phyloP scores from a whole-genome alignment of 2,888 invertebrate species.

The Trissolcus japonicus region DNA sequence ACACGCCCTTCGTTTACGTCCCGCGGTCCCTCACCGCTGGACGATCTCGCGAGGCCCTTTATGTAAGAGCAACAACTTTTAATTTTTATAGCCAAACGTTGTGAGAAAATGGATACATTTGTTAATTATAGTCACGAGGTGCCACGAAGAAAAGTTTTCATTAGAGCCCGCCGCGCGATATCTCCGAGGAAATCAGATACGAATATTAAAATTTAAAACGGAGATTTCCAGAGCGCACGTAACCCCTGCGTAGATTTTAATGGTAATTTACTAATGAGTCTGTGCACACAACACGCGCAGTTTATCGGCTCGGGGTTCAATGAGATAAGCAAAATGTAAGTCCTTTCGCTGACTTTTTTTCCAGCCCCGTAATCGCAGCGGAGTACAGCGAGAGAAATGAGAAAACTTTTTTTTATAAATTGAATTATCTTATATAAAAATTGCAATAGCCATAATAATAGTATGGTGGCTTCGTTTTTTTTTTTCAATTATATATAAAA shows the following conservation, averaged over 20 bases:
- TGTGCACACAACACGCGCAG: constrained; percentile 16
- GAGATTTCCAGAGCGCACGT: constrained; percentile 13
- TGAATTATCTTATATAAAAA: not conserved
- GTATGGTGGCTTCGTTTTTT: too few species aligned
- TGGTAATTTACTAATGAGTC: constrained; percentile 39
- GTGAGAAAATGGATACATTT: constrained; percentile 39
- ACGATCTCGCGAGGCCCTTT: constrained; percentile 17
- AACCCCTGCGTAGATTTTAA: constrained; percentile 21
- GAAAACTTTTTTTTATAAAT: not conserved
- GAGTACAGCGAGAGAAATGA: constrained; percentile 13
- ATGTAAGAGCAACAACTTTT: constrained; percentile 31
- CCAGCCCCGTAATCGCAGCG: not conserved
- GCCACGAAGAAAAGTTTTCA: constrained; percentile 37
- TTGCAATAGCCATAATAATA: too few species aligned
- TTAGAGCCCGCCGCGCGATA: constrained; percentile 21
- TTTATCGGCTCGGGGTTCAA: constrained; percentile 27
- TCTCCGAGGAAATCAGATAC: constrained; percentile 51
- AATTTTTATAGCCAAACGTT: constrained; percentile 35
- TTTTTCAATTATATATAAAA: too few species aligned
- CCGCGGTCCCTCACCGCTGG: not conserved
- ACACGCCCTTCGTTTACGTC: constrained; percentile 47
- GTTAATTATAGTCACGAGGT: constrained; percentile 48
- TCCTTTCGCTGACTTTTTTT: constrained; percentile 8
- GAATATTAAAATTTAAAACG: constrained; percentile 51
- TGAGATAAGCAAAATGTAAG: constrained; percentile 30